A percentile compares a stretch with the other conserved stretches of the same genome.
These are phyloP conservation scores for Drosophila sucinea DNA, from an alignment of 1,140 invertebrate species.

Conservation along the genomic window DNA sequence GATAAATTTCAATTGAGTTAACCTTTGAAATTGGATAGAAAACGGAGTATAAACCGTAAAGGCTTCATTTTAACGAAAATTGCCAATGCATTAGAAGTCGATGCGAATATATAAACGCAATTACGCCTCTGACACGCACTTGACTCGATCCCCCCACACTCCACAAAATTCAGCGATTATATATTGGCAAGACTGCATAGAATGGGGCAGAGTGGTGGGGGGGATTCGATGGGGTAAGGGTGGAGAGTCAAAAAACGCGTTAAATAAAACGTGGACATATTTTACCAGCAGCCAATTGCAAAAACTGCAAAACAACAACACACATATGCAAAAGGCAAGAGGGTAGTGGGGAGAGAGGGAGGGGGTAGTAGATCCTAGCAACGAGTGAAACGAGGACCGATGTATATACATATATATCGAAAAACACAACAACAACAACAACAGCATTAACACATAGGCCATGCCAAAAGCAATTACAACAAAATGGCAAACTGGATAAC, in stretches of 20 bases:
- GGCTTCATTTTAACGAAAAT: background rate
- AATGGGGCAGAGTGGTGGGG: too few species aligned
- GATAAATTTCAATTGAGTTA: too few species aligned
- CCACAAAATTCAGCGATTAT: conserved; percentile 17
- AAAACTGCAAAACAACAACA: conserved; percentile 33
- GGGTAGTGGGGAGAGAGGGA: background rate
- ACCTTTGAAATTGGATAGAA: background rate
- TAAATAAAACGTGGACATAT: conserved; percentile 68
- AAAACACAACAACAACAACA: conserved; percentile 32
- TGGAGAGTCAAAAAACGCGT: conserved; percentile 32
- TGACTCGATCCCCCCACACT: conserved; percentile 6
- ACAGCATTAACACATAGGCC: conserved; percentile 17
- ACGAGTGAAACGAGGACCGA: conserved; percentile 33
- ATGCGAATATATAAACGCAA: conserved; percentile 43
- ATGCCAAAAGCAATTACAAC: conserved; percentile 62
- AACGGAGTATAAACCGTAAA: background rate
- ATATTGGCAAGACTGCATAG: background rate
- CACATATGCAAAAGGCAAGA: conserved; percentile 20
- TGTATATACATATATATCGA: conserved; percentile 13
- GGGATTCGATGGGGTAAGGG: background rate
- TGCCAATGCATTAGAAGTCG: conserved; percentile 35
- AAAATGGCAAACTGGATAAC: conserved; percentile 61
- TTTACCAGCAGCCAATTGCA: conserved; percentile 67
- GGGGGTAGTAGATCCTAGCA: background rate
- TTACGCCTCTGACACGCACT: conserved; percentile 44